These are phyloP conservation scores for Oenanthe melanoleuca DNA, from an alignment of 2,113 vertebrate genomes.

Conservation along the genomic window DNA sequence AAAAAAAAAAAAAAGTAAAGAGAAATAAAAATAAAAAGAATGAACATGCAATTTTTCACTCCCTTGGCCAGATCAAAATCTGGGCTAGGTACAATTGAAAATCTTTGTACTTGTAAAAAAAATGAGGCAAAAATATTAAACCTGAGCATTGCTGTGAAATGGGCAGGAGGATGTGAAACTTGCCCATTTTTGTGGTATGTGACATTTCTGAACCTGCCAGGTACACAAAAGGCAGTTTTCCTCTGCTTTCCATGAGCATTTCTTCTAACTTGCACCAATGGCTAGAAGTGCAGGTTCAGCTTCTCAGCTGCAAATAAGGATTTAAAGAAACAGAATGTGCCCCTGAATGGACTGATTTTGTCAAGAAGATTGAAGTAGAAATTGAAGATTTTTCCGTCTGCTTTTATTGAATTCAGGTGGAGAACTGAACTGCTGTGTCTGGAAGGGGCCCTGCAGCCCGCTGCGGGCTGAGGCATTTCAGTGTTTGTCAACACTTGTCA, in stretches of 20 bases:
- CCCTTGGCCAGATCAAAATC: neutral
- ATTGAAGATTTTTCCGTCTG: neutral
- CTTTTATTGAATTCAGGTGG: neutral
- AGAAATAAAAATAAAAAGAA: neutral
- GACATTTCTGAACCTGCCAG: neutral
- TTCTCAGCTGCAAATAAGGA: neutral
- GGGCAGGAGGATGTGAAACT: neutral
- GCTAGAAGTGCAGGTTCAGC: neutral
- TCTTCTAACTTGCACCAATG: neutral
- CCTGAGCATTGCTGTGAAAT: neutral
- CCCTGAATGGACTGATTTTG: neutral
- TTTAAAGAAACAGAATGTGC: neutral
- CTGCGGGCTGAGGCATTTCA: neutral
- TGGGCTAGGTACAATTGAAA: neutral
- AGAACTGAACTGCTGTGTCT: neutral
- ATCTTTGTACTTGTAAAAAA: neutral
- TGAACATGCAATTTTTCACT: neutral
- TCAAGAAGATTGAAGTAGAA: neutral
- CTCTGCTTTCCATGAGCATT: neutral
- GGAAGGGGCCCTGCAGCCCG: neutral
- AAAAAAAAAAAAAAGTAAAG: neutral
- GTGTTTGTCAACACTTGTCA: neutral
- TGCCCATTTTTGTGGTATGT: neutral
- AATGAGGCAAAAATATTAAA: neutral
- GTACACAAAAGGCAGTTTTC: neutral